Evolutionary conservation across 2,797 vertebrate species (phyloP).

Genomic region (Micromesistius poutassou): DNA sequence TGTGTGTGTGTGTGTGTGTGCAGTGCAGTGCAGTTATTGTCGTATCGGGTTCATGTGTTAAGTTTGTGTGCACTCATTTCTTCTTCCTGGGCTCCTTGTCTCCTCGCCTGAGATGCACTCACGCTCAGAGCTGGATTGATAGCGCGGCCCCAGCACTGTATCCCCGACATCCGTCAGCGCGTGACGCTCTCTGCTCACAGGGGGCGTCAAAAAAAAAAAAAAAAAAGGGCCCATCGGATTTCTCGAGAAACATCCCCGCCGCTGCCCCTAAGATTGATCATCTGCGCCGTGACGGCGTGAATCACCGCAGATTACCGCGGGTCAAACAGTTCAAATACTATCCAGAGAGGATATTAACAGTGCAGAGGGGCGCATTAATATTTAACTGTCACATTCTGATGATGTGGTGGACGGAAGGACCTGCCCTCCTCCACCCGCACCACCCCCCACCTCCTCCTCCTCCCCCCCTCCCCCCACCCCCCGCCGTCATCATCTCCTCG

Average conservation of each 20-base stretch:
- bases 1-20: background rate
- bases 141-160: background rate
- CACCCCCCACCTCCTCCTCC: slow-evolving; percentile 20
- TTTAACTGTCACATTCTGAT: slow-evolving; percentile 69
- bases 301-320: slow-evolving; percentile 58
- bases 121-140: background rate
- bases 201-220: slow-evolving; percentile 40
- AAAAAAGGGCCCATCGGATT: slow-evolving; percentile 48
- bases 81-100: background rate
- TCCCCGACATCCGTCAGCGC: background rate
- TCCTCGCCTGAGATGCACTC: background rate
- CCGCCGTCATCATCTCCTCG: slow-evolving; percentile 25
- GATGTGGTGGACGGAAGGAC: slow-evolving; percentile 11
- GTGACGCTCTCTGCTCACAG: slow-evolving; percentile 9
- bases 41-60: slow-evolving; percentile 8
- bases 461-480: slow-evolving; percentile 32
- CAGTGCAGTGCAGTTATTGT: background rate
- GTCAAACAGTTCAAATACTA: slow-evolving; percentile 64
- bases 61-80: background rate
- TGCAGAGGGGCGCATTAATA: slow-evolving; percentile 65
- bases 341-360: slow-evolving; percentile 66
- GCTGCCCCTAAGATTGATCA: slow-evolving; percentile 45
- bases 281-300: slow-evolving; percentile 37
- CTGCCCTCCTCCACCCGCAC: slow-evolving; percentile 35
- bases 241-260: slow-evolving; percentile 29